Evolutionary conservation across 92 coral and sea anemone genomes (phyloP), one percentile per base, ranked within the genome.

Genomic region (Epizoanthus stellaris): DNA sequence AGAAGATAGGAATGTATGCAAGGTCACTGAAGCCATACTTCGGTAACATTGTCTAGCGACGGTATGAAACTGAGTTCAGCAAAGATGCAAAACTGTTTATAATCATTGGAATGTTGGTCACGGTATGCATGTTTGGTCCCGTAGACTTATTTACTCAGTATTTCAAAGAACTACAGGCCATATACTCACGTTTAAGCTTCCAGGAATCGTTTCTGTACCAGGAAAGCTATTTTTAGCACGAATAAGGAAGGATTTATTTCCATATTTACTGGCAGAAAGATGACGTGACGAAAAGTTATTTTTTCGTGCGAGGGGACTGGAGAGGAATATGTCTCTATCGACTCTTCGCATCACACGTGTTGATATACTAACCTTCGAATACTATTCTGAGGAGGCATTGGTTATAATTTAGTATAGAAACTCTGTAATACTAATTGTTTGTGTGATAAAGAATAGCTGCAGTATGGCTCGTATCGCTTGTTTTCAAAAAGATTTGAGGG

Each of bases 291-390:
- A 42, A 12, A 13, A 14, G 67, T 20, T 54, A 11, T 52, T 14
- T 14, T 36, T 4, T 63, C 69, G 69, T 59, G 5, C 23, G 70
- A 70, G 12, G 72, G 72, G 83, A 79, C 83, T 79, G 83, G 83
- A 40, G 53, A 79, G 10, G 19, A 79, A 12, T 61, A 20, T 49
- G 59, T 39, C 38, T 34, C 56, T n/a, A 43, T 53, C 54, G 1
- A 5, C 21, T n/a, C 10, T 52, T 2, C 16, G 5, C 42, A 15
- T 67, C 16, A 38, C 30, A 30, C 36, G 13, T 67, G 36, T 1
- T 13, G 17, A 9, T 9, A 52, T 52, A 11, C 14, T 52, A 52
- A 5, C 52, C 9, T 6, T 45, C 52, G 52, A 45, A 45, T 52
- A 11, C 56, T 9, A 11, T 52, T 52, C 12, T 52, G 56, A 52